These are phyloP conservation scores for Tinea pellionella DNA, from an alignment of 2,888 invertebrate genomes.

Conservation along the genomic window DNA sequence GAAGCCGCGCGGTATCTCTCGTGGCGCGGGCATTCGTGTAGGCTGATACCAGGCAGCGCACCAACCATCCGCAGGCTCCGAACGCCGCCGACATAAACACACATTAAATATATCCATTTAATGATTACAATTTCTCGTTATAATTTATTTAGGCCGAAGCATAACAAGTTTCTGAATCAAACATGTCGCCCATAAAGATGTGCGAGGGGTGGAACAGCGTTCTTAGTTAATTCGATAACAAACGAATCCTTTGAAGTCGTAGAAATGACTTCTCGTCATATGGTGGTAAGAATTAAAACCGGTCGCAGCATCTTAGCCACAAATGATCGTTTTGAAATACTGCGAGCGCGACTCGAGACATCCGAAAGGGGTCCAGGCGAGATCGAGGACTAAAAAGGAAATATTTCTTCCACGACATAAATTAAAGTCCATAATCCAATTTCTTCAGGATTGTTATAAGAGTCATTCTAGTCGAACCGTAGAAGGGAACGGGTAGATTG, in stretches of 20 bases:
- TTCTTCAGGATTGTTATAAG: constrained; percentile 36
- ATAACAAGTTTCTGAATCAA: constrained; percentile 70
- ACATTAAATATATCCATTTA: constrained; percentile 67
- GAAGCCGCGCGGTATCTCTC: constrained; percentile 49
- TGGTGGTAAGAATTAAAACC: constrained; percentile 65
- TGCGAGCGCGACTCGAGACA: constrained; percentile 36
- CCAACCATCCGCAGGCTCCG: constrained; percentile 28
- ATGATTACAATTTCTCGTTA: constrained; percentile 69
- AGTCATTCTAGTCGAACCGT: constrained; percentile 46
- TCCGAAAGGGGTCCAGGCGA: constrained; percentile 63
- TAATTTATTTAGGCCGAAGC: constrained; percentile 68
- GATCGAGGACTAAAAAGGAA: constrained; percentile 51
- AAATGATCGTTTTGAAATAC: constrained; percentile 59
- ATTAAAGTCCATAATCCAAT: constrained; percentile 67
- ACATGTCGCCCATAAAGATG: constrained; percentile 70
- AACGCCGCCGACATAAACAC: constrained; percentile 40
- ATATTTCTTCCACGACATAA: constrained; percentile 65
- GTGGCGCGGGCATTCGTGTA: constrained; percentile 22
- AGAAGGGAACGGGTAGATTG: constrained; percentile 65
- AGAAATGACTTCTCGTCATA: constrained; percentile 57
- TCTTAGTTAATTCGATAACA: constrained; percentile 54
- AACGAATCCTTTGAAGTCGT: constrained; percentile 42
- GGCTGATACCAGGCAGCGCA: constrained; percentile 17
- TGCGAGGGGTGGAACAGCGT: constrained; percentile 59
- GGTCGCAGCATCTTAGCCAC: constrained; percentile 47